phyloP scores from a whole-genome alignment of 2,888 invertebrate genomes.

The Plemyria rubiginata region DNA sequence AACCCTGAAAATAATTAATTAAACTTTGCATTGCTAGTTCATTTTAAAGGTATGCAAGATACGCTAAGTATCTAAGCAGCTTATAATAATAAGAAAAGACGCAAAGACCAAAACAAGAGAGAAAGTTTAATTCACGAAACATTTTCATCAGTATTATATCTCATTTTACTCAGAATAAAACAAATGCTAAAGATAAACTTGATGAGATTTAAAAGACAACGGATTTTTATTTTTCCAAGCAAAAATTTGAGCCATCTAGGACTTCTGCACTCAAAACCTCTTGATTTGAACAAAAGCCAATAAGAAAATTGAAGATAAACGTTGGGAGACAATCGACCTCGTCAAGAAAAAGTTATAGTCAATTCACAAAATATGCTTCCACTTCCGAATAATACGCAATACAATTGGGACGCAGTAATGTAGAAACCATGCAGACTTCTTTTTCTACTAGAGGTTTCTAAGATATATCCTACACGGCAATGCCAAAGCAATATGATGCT shows the following conservation, averaged over 20 bases:
- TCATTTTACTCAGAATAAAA: constrained; percentile 25
- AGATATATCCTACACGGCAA: too few relatives aligned
- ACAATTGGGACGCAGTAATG: constrained; percentile 18
- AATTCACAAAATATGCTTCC: constrained; percentile 65
- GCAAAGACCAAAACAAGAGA: constrained; percentile 19
- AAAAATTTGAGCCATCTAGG: constrained; percentile 34
- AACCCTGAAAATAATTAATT: neutral
- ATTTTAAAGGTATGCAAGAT: neutral
- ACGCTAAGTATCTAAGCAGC: constrained; percentile 1
- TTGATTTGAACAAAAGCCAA: constrained; percentile 46
- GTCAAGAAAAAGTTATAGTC: constrained; percentile 60
- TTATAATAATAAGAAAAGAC: constrained; percentile 7
- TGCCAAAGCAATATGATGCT: too few relatives aligned
- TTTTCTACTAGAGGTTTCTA: neutral
- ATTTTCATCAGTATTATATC: constrained; percentile 1
- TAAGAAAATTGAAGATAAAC: constrained; percentile 64
- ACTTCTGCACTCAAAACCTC: constrained; percentile 35
- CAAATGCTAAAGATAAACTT: constrained; percentile 40
- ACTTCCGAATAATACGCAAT: constrained; percentile 37
- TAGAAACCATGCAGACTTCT: neutral
- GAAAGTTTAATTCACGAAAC: constrained; percentile 19
- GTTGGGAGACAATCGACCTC: constrained; percentile 59
- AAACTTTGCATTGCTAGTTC: neutral
- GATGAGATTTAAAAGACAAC: constrained; percentile 33
- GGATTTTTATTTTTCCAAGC: constrained; percentile 31